Evolutionary conservation across 2,797 vertebrate genomes (phyloP), one percentile per base, ranked within the genome.

Genomic region (Triplophysa bombifrons): DNA sequence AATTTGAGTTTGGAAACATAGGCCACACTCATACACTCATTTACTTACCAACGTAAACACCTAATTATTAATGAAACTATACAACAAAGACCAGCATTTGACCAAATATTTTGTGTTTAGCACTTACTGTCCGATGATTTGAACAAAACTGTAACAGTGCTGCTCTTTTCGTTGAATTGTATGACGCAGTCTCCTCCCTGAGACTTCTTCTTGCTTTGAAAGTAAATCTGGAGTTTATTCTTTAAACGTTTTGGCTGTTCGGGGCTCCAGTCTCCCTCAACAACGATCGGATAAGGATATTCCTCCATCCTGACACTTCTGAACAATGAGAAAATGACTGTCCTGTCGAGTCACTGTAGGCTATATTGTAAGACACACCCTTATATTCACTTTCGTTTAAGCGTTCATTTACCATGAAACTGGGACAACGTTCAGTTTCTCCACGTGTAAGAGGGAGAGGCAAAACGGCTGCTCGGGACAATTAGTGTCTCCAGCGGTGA

Each of bases 181-280:
- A 93, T 89, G 0, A 75, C 19, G 13, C 93, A 94, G 34, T 93
- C 92, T 5, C 92, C 92, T 0, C 93, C 93, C 8, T 81, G 19
- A 0, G 92, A 92, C 70, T 84, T 91, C 85, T 76, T 93, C 82
- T 65, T 89, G 81, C 89, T 94, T 82, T 88, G 87, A 84, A 94
- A 94, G 73, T 93, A 88, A 20, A 92, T 77, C 1, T 90, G 85
- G 22, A 94, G 90, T 74, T 93, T 94, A 80, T 86, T 89, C 48
- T 56, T 84, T 3, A 89, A 0, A 41, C 60, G 76, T 74, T 67
- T 86, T n/a, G 13, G 16, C 19, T 80, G 80, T 4, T 1, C 25
- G 20, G 80, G 38, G 1, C 3, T 20, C 91, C 91, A 93, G 75
- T 78, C 76, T 3, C 89, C 91, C 71, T 89, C 86, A 64, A 93